Base-by-base conservation (phyloP, 2,888 invertebrate genomes). In the Helleia helle region DNA sequence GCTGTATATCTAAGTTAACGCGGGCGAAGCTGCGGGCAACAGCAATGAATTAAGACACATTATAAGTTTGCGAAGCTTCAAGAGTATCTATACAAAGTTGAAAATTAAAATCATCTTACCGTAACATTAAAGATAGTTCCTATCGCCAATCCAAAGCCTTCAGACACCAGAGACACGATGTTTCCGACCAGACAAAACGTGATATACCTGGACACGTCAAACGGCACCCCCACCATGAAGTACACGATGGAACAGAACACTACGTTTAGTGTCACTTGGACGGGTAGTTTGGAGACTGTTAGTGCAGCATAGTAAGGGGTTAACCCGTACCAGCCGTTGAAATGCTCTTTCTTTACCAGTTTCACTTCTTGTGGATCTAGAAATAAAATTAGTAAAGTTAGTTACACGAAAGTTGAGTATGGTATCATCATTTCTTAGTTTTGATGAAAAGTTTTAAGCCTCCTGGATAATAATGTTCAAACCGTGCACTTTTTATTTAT, bases 121-220 rank as follows among this genome's bases (percentile, higher is more conserved):
- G 88, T 87, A 41, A 90, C 85, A 59, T 81, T 90, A 50, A 90
- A 90, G 6, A 89, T 71, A 2, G 90, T 88, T 38, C 94, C 94
- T 53, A 94, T 92, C 0, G 93, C 88, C 45, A 94, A 62, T 0
- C 94, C 94, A 63, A 93, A 86, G 22, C 93, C 92, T 63, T 94
- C 94, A 11, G 93, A 90, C 0, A 90, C 90, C 27, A 94, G 72
- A 0, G 92, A 91, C 5, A 91, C 89, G 40, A 90, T 76, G 38
- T 91, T 87, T 0, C 90, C 90, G 15, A 92, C 86, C 0, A 89
- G 58, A 22, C 90, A 86, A 65, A 93, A 93, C 41, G 90, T 79
- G 5, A 86, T 62, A 59, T 93, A 94, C 18, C 94, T 86, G 51
- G 81, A 59, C 30, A 87, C 59, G 47, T 89, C 87, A 25, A 87